Conservation (phyloP, 2,888 invertebrate genomes). For the Sarcophaga variegata region DNA sequence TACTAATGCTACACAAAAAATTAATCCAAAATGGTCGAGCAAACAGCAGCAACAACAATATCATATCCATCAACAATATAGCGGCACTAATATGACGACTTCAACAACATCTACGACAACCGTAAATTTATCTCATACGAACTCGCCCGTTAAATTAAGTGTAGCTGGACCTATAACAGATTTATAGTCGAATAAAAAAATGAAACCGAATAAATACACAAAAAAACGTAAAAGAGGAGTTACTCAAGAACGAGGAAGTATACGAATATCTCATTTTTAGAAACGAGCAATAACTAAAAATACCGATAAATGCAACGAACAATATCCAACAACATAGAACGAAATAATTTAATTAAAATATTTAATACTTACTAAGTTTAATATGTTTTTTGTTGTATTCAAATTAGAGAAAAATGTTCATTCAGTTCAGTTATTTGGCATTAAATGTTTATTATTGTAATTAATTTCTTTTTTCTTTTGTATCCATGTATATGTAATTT, state of each 20-base stretch:
- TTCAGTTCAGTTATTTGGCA: too few species aligned
- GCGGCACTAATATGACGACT: conserved; percentile 28
- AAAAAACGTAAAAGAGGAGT: conserved; percentile 49
- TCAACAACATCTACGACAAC: conserved; percentile 45
- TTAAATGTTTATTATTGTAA: not conserved
- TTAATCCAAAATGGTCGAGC: conserved; percentile 54
- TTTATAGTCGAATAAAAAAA: conserved; percentile 78
- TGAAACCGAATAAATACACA: conserved; percentile 15
- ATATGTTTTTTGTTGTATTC: conserved; percentile 9
- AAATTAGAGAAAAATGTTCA: not conserved
- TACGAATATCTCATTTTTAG: conserved; percentile 78
- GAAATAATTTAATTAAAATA: not conserved
- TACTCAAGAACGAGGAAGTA: conserved; percentile 60
- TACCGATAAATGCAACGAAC: conserved; percentile 47
- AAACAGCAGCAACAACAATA: conserved; percentile 62
- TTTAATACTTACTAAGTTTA: not conserved
- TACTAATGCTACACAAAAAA: conserved; percentile 35
- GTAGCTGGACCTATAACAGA: conserved; percentile 81
- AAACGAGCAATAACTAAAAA: conserved; percentile 17
- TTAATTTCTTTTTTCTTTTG: not conserved
- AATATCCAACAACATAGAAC: not conserved
- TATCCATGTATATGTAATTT: not conserved
- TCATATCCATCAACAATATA: conserved; percentile 61
- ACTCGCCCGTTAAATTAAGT: conserved; percentile 77
- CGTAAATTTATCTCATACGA: conserved; percentile 57